These are phyloP conservation scores for Laothoe populi DNA, from an alignment of 2,888 invertebrate species.

Conservation along the genomic window DNA sequence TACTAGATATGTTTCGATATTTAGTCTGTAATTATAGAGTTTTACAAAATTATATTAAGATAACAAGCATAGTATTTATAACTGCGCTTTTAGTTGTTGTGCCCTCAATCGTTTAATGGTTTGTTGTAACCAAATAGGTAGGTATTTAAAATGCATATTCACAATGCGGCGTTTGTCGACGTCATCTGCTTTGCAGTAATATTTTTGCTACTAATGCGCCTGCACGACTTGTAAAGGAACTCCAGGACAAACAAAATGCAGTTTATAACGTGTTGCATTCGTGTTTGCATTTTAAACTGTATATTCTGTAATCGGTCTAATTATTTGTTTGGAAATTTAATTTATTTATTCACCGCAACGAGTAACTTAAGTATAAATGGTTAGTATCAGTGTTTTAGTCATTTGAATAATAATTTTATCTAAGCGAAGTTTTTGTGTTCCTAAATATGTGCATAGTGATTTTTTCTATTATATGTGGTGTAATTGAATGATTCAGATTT, in stretches of 20 bases:
- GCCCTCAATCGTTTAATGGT: slow-evolving; percentile 71
- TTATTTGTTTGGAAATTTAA: slow-evolving; percentile 10
- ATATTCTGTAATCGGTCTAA: slow-evolving; percentile 7
- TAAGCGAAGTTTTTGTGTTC: background rate
- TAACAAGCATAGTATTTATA: slow-evolving; percentile 1
- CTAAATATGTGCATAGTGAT: background rate
- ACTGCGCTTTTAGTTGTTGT: slow-evolving; percentile 41
- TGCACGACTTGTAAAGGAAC: slow-evolving; percentile 72
- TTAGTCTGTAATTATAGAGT: no score
- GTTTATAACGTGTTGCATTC: slow-evolving; percentile 61
- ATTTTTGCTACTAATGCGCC: slow-evolving; percentile 81
- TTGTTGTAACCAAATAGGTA: slow-evolving; percentile 69
- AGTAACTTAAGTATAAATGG: slow-evolving; percentile 46
- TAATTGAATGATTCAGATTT: background rate
- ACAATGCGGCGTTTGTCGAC: slow-evolving; percentile 81
- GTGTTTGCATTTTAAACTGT: slow-evolving; percentile 54
- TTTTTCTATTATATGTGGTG: background rate
- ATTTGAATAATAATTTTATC: background rate
- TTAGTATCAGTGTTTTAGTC: slow-evolving; percentile 30
- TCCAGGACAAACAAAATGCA: slow-evolving; percentile 74
- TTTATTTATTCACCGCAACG: slow-evolving; percentile 16
- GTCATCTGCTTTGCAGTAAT: slow-evolving; percentile 83
- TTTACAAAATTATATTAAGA: background rate
- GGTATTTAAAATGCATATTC: slow-evolving; percentile 80
- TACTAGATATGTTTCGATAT: no score